These are phyloP conservation scores for Portunus trituberculatus DNA, from an alignment of 1,140 invertebrate genomes.

Conservation along the genomic window DNA sequence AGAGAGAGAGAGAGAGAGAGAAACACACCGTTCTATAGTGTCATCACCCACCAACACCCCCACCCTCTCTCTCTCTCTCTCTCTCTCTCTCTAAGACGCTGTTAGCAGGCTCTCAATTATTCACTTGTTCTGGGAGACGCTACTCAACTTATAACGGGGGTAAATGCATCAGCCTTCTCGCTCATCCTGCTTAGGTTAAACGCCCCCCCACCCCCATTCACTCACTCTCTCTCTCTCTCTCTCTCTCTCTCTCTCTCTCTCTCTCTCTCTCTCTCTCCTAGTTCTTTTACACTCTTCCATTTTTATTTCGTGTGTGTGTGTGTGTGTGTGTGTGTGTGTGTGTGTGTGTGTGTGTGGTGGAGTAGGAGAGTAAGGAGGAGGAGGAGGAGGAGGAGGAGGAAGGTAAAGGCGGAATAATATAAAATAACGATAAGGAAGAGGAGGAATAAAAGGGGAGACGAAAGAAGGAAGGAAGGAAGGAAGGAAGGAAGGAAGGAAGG, in stretches of 20 bases:
- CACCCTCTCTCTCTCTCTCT: neutral
- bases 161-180: neutral
- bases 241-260: too few relatives aligned
- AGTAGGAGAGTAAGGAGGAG: too few relatives aligned
- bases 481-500: neutral
- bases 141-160: neutral
- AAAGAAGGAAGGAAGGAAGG: neutral
- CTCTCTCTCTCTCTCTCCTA: too few relatives aligned
- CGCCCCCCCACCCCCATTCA: neutral
- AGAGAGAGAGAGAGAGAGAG: constrained; percentile 14
- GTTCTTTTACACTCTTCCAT: too few relatives aligned
- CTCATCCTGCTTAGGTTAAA: neutral
- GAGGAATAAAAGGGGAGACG: too few relatives aligned
- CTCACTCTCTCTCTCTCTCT: neutral
- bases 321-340: too few relatives aligned
- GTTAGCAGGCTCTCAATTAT: neutral
- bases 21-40: neutral
- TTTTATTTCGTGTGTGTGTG: too few relatives aligned
- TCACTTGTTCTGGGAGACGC: neutral
- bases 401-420: too few relatives aligned
- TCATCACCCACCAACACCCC: too few relatives aligned
- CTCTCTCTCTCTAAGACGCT: neutral
- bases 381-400: too few relatives aligned
- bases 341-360: too few relatives aligned
- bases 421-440: too few relatives aligned